Percentiles rank a stretch among this genome's conserved stretches.
Conservation (phyloP, 2,113 vertebrate genomes). For the Dromaius novaehollandiae region DNA sequence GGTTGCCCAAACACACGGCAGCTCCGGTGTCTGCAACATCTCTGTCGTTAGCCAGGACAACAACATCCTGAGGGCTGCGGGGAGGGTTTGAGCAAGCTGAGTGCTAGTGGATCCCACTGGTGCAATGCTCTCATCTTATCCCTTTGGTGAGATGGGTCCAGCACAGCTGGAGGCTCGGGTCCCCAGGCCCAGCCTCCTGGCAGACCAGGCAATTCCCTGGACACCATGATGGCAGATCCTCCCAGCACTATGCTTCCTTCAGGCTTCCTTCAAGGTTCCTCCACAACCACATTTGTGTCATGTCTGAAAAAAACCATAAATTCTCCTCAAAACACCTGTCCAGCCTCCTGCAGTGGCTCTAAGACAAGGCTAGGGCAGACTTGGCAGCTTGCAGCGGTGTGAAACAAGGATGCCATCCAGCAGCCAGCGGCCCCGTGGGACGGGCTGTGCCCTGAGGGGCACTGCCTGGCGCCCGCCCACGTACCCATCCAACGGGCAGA, state of each 20-base stretch:
- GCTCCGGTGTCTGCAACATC: not conserved
- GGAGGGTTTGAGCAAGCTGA: no score
- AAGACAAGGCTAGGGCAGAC: not conserved
- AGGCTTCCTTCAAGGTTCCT: no score
- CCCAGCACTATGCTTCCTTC: rapidly evolving
- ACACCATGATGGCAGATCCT: not conserved
- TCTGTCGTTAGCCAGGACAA: not conserved
- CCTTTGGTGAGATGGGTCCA: no score
- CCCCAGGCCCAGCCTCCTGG: not conserved
- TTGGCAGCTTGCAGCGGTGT: not conserved
- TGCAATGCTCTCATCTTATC: no score
- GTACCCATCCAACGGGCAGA: no score
- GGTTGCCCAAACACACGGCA: not conserved
- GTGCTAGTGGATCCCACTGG: no score
- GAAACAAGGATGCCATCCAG: conserved; percentile 28
- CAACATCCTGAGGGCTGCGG: no score
- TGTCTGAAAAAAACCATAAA: rapidly evolving
- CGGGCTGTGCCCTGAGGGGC: no score
- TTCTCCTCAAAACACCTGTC: rapidly evolving
- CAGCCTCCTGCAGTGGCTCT: not conserved
- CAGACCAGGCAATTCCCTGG: not conserved
- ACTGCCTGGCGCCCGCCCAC: no score
- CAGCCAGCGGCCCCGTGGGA: not conserved
- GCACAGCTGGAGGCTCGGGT: not conserved
- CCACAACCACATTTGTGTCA: rapidly evolving